Percentiles rank a stretch among this genome's conserved stretches.
Conservation (phyloP, 1,140 invertebrate species). For the Neotoxoptera formosana region DNA sequence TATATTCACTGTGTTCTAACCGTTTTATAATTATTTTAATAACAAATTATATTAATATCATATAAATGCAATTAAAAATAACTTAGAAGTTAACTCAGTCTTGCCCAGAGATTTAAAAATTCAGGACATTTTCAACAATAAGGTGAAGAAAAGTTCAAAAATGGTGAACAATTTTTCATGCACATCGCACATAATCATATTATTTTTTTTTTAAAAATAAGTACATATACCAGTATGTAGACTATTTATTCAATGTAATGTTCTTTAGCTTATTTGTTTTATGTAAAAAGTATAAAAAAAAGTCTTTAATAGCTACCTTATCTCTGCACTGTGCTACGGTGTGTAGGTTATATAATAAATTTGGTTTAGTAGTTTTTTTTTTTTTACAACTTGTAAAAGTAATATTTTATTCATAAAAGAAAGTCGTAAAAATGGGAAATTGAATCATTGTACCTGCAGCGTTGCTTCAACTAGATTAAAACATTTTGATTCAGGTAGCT, state of each 20-base stretch:
- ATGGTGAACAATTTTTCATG: background rate
- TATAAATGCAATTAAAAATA: background rate
- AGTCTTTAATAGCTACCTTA: background rate
- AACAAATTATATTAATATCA: background rate
- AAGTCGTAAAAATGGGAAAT: background rate
- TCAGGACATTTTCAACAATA: background rate
- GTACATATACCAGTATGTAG: background rate
- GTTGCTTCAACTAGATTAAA: background rate
- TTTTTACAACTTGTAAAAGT: slow-evolving; percentile 6
- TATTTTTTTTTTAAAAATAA: background rate
- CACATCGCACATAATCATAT: background rate
- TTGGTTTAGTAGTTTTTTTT: background rate
- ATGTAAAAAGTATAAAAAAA: background rate
- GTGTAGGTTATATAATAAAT: background rate
- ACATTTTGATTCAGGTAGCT: background rate
- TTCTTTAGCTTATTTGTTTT: background rate
- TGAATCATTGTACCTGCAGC: background rate
- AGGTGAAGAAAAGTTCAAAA: background rate
- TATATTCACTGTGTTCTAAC: background rate
- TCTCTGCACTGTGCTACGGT: background rate
- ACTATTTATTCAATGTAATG: background rate
- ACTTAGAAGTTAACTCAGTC: background rate
- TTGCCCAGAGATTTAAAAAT: background rate
- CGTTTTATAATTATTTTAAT: background rate
- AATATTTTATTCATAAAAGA: background rate